Conservation (phyloP, 2,888 invertebrate genomes). For the Dolichomitus sp. region DNA sequence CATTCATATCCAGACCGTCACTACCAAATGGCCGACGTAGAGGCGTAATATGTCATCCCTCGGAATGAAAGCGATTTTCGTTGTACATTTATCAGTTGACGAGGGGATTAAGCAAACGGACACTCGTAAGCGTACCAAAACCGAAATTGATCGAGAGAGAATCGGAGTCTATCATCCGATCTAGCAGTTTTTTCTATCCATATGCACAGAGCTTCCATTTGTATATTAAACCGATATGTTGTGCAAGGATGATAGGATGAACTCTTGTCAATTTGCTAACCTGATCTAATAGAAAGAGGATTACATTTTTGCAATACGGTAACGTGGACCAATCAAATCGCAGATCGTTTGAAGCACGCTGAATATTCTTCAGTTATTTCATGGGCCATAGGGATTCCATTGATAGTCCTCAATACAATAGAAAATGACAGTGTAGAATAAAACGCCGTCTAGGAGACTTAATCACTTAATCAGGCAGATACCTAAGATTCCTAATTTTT, state of each 20-base stretch:
- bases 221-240: neutral
- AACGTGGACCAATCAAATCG: neutral
- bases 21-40: neutral
- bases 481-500: no score
- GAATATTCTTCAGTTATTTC: neutral
- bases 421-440: neutral
- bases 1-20: neutral
- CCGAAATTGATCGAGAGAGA: constrained; percentile 34
- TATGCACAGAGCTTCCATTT: constrained; percentile 3
- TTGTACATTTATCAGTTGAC: constrained; percentile 36
- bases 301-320: neutral
- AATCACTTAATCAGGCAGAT: no score
- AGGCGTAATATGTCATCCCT: constrained; percentile 16
- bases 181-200: neutral
- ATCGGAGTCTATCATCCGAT: constrained; percentile 18
- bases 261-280: neutral
- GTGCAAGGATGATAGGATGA: constrained; percentile 6
- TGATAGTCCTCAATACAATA: neutral
- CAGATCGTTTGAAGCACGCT: neutral
- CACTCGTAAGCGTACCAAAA: neutral
- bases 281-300: neutral
- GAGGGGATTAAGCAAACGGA: constrained; percentile 32
- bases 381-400: neutral
- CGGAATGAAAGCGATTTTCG: constrained; percentile 5
- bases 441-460: neutral